phyloP scores from a whole-genome alignment of 1,140 invertebrate species.

The Caenorhabditis inopinata region DNA sequence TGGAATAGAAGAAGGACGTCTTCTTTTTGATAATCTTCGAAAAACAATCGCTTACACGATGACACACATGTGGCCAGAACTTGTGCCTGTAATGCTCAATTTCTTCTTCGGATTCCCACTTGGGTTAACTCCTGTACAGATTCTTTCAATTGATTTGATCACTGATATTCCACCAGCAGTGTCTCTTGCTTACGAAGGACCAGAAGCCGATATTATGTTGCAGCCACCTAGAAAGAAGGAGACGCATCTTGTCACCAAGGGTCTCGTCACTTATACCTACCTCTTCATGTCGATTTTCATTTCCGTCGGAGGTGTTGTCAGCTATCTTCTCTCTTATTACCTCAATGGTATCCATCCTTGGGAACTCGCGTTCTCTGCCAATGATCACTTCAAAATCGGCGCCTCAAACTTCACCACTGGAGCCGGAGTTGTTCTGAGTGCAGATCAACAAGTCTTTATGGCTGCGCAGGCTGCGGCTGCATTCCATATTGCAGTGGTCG shows the following conservation, averaged over 20 bases:
- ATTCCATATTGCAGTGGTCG: constrained; percentile 47
- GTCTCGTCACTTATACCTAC: constrained; percentile 49
- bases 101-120: constrained; percentile 62
- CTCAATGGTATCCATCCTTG: constrained; percentile 40
- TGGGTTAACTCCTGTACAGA: constrained; percentile 52
- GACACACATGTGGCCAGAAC: constrained; percentile 61
- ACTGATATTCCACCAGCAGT: constrained; percentile 55
- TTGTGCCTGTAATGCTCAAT: constrained; percentile 62
- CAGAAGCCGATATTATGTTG: constrained; percentile 64
- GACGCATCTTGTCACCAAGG: constrained; percentile 46
- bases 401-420: constrained; percentile 41
- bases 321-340: constrained; percentile 42
- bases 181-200: constrained; percentile 60
- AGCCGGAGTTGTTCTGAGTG: constrained; percentile 22
- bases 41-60: constrained; percentile 68
- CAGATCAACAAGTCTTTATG: constrained; percentile 44
- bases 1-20: constrained; percentile 65
- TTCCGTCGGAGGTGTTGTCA: constrained; percentile 36
- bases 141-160: constrained; percentile 49
- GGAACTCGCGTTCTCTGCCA: constrained; percentile 43
- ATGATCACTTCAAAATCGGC: constrained; percentile 40
- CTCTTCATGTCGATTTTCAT: constrained; percentile 44
- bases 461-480: constrained; percentile 46
- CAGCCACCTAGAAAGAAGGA: constrained; percentile 48
- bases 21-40: constrained; percentile 69